Evolutionary conservation across 2,888 invertebrate species (phyloP), one percentile per base, ranked within the genome.

Genomic region (Tinea pellionella): DNA sequence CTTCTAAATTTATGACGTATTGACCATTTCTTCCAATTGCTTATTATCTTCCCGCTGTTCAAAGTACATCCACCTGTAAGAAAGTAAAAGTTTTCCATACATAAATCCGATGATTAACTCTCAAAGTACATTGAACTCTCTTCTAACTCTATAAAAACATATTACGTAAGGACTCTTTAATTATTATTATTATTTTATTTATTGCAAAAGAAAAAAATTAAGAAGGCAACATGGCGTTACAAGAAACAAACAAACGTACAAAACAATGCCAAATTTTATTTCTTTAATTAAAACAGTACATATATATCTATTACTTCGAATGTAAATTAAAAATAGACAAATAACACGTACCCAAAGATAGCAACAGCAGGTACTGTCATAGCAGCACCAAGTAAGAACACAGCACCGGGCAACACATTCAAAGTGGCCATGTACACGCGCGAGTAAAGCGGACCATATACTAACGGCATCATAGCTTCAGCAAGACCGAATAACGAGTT

Each of bases 361-460:
- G 90, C 75, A 8, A 92, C 90, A 30, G 93, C 92, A 0, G 93
- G 93, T 12, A 91, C 75, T 0, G 92, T 93, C 66, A 93, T 84
- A 12, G 87, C 82, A 1, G 92, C 92, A 18, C 93, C 93, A 15
- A 93, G 82, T 16, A 93, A 80, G 69, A 92, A 92, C 64, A 93
- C 92, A 0, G 92, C 91, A 18, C 93, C 93, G 0, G 93, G 93
- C 68, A 93, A 84, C 1, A 90, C 80, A 65, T 90, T 88, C 68
- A 93, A 89, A 0, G 93, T 93, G 0, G 91, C 90, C 63, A 90
- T 89, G 69, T 93, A 93, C 9, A 92, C 91, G 13, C 90, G 88
- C 62, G 92, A 92, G 80, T 93, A 93, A 76, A 93, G 89, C 0
- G 93, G 93, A 0, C 92, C 93, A 69, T 93, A 93, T 1, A 93